phyloP scores from a whole-genome alignment of 2,113 vertebrate genomes.

The Dascyllus trimaculatus region DNA sequence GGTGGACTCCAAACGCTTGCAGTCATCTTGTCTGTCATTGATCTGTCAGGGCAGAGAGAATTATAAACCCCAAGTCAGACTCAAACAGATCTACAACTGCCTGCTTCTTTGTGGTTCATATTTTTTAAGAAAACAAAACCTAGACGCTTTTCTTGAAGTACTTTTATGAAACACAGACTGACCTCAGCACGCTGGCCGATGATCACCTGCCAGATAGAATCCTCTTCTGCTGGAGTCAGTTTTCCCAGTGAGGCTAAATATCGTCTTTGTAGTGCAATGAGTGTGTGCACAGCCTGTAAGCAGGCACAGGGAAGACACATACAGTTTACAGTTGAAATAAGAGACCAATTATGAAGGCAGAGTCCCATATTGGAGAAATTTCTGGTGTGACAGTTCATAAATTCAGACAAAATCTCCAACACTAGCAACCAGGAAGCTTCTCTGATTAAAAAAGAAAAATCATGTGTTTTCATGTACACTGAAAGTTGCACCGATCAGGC shows the following conservation, averaged over 20 bases:
- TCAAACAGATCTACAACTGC: not conserved
- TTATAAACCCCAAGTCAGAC: not conserved
- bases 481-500: too few species aligned
- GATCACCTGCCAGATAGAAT: constrained; percentile 86
- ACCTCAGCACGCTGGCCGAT: constrained; percentile 84
- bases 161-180: constrained; percentile 22
- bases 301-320: constrained; percentile 5
- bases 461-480: too few species aligned
- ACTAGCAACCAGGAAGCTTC: too few species aligned
- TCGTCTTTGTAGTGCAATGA: constrained; percentile 81
- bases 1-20: constrained; percentile 77
- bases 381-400: not conserved
- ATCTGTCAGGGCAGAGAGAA: constrained; percentile 68
- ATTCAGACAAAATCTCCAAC: too few species aligned
- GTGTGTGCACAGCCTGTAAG: constrained; percentile 84
- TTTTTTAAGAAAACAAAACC: not conserved
- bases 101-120: not conserved
- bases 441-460: too few species aligned
- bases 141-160: not conserved
- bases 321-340: not conserved
- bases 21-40: constrained; percentile 75
- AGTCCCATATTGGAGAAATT: not conserved
- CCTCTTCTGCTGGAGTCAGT: constrained; percentile 78
- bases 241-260: constrained; percentile 82
- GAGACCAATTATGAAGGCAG: not conserved